Base-by-base conservation (phyloP, 2,113 vertebrate species). In the Amblyornis subalaris region DNA sequence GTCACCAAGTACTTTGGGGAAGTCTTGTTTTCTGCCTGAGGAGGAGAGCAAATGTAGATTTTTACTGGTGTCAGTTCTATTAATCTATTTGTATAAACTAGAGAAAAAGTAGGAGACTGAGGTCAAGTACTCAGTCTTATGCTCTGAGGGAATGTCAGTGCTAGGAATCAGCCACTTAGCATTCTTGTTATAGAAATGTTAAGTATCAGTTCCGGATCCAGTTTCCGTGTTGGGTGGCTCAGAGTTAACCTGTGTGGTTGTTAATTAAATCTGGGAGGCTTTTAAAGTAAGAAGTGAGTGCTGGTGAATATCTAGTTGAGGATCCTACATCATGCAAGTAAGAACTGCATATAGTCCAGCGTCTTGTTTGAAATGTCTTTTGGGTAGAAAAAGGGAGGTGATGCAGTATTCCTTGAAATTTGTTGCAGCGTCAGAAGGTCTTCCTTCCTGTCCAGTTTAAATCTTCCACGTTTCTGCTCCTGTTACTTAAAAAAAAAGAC, bases 1-100 rank as follows among this genome's bases (percentile, higher is more conserved):
- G 16, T 62, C 9, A 18, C 25, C 0, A 0, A 35, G 9, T 31
- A 12, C 24, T 79, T 71, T 17, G 44, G 51, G 29, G n/a, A 28
- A 18, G 14, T 73, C 24, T 65, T 65, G 16, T 5, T 29, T 60
- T 60, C 55, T 86, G 21, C 26, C 35, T 83, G 33, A 71, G 61
- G 24, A 77, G 65, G 33, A 64, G 18, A 72, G 36, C 28, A 82
- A 26, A 50, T 33, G 4, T 5, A 9, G n/a, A 2, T 61, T 65
- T 87, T 58, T 60, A 12, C 8, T 85, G 50, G 10, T 71, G 21
- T 67, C 33, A 36, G n/a, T 72, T 78, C 50, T 79, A 29, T 64
- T 91, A 25, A 45, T 85, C 45, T 88, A 0, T n/a, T 57, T 74
- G 3, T 31, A 6, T 61, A 29, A 85, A 25, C 14, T 19, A 35